phyloP scores from a whole-genome alignment of 2,888 invertebrate genomes.

The Lepidocyrtoides sp. region DNA sequence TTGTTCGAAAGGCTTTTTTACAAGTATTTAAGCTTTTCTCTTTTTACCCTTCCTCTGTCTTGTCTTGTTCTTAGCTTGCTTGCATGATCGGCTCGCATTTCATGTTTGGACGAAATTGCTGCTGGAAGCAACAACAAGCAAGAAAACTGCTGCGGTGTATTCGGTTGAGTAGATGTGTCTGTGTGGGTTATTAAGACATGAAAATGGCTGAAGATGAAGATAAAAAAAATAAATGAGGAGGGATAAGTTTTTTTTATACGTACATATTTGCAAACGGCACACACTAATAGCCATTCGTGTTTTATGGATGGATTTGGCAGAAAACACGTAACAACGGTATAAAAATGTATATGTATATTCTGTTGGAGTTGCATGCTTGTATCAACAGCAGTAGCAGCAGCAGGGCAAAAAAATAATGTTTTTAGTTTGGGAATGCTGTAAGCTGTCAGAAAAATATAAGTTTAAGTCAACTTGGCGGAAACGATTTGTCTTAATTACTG shows the following conservation, averaged over 20 bases:
- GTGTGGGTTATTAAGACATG: conserved; percentile 74
- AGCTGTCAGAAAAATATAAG: conserved; percentile 63
- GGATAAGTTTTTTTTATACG: too few relatives aligned
- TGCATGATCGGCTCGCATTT: too few relatives aligned
- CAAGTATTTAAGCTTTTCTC: conserved; percentile 47
- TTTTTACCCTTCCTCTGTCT: too few relatives aligned
- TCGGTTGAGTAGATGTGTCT: conserved; percentile 54
- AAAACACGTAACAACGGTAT: too few relatives aligned
- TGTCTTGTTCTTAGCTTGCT: too few relatives aligned
- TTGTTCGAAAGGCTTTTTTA: conserved; percentile 49
- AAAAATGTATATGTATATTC: too few relatives aligned
- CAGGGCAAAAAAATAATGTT: not conserved
- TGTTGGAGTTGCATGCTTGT: too few relatives aligned
- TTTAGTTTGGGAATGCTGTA: too few relatives aligned
- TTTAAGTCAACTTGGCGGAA: conserved; percentile 72
- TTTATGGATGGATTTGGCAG: conserved; percentile 33
- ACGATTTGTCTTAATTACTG: conserved; percentile 80
- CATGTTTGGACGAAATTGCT: conserved; percentile 4
- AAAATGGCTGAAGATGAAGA: conserved; percentile 49
- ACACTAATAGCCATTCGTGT: too few relatives aligned
- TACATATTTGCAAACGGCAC: too few relatives aligned
- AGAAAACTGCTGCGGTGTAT: conserved; percentile 70
- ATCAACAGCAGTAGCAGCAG: too few relatives aligned
- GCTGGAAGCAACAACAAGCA: conserved; percentile 41
- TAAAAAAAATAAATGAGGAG: conserved; percentile 45